Evolutionary conservation across 2,888 invertebrate species (phyloP).

Genomic region (Ferdinandea cuprea): DNA sequence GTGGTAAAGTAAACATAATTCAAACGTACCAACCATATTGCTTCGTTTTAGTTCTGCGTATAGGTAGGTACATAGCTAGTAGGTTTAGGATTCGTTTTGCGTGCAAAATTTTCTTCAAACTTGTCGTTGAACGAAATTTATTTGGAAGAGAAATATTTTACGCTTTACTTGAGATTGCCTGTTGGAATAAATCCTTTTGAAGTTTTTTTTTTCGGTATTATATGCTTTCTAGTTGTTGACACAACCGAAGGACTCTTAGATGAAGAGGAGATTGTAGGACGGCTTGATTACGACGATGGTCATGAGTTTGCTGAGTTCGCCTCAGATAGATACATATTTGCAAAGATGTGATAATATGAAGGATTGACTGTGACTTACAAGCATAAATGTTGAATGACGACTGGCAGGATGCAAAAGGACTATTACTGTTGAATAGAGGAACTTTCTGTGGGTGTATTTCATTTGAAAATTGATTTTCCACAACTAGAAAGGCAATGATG

Average conservation of each 20-base stretch:
- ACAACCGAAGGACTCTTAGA: constrained; percentile 42
- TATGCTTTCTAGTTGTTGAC: constrained; percentile 58
- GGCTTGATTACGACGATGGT: constrained; percentile 27
- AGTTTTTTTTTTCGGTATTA: constrained; percentile 20
- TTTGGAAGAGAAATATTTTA: constrained; percentile 28
- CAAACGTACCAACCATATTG: constrained; percentile 38
- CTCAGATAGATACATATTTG: background rate
- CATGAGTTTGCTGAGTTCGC: constrained; percentile 42
- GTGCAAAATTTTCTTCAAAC: background rate
- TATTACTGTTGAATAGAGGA: background rate
- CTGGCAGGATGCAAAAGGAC: background rate
- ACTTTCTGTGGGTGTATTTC: background rate
- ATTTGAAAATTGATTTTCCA: background rate
- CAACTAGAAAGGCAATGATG: background rate
- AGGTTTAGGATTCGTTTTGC: background rate
- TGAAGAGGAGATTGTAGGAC: constrained; percentile 42
- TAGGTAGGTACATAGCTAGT: no score
- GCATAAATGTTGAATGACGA: background rate
- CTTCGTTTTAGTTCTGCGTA: constrained; percentile 1
- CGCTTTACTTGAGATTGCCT: constrained; percentile 41
- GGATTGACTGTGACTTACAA: background rate
- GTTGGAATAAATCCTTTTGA: constrained; percentile 30
- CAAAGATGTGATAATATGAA: constrained; percentile 2
- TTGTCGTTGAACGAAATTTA: background rate
- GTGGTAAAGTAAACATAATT: constrained; percentile 49